Conservation (phyloP, 2,888 invertebrate species). For the Eutolmus rufibarbis region DNA sequence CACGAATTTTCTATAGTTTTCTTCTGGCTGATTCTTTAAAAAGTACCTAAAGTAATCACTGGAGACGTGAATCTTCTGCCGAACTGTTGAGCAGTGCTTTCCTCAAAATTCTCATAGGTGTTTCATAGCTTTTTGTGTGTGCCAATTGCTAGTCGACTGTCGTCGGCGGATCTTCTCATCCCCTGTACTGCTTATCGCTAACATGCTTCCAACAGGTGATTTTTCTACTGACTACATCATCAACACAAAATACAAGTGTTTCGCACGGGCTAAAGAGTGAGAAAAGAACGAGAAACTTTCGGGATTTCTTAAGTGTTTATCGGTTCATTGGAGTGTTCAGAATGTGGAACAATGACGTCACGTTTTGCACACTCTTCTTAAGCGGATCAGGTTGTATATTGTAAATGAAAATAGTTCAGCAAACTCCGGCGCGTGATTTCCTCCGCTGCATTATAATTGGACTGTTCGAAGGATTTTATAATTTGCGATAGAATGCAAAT, state of each 20-base stretch:
- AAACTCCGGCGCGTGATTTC: not conserved
- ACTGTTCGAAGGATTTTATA: not conserved
- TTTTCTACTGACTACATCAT: not conserved
- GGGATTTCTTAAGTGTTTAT: not conserved
- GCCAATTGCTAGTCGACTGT: not conserved
- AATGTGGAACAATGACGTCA: not conserved
- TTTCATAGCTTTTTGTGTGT: not conserved
- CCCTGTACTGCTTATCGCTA: not conserved
- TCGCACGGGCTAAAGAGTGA: not conserved
- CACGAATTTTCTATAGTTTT: not conserved
- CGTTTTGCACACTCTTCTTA: not conserved
- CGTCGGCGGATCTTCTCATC: not conserved
- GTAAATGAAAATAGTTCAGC: not conserved
- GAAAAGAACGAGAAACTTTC: not conserved
- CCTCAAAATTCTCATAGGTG: not conserved
- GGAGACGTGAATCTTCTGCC: not conserved
- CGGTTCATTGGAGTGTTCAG: not conserved
- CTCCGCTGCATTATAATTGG: not conserved
- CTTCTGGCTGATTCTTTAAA: not conserved
- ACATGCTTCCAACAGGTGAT: slow-evolving; percentile 18
- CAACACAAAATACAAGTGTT: not conserved
- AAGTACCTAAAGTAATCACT: not conserved
- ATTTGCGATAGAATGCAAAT: not conserved
- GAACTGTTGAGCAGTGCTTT: not conserved
- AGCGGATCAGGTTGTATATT: not conserved